Percentiles rank a stretch among this genome's conserved stretches.
Conservation (phyloP, 1,140 invertebrate species). For the Trachymyrmex septentrionalis region DNA sequence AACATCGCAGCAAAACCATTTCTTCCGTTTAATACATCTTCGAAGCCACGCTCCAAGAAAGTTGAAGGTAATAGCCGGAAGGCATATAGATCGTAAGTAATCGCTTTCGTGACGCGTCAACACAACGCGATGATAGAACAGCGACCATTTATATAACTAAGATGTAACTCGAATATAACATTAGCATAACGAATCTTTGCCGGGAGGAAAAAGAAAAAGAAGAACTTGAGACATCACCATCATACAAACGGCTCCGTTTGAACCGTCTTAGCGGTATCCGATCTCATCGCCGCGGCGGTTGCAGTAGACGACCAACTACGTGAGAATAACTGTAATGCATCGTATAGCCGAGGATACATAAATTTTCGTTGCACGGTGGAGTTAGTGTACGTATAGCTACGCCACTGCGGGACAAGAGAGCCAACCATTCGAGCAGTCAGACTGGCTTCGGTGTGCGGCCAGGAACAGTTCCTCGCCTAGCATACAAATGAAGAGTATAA, state of each 20-base stretch:
- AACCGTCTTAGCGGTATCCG: conserved; percentile 70
- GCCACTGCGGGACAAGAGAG: conserved; percentile 70
- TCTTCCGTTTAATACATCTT: background rate
- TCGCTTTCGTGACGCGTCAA: conserved; percentile 12
- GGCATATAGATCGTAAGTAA: background rate
- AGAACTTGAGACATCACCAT: conserved; percentile 49
- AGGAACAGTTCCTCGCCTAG: conserved; percentile 78
- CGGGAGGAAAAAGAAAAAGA: background rate
- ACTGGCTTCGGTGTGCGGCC: conserved; percentile 69
- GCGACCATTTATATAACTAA: conserved; percentile 20
- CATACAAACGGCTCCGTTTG: conserved; percentile 64
- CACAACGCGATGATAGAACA: conserved; percentile 5
- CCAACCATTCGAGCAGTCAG: conserved; percentile 64
- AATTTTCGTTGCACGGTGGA: conserved; percentile 70
- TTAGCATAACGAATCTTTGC: conserved; percentile 42
- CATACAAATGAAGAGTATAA: conserved; percentile 85
- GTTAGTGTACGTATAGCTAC: conserved; percentile 64
- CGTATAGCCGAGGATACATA: conserved; percentile 69
- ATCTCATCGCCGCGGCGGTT: conserved; percentile 50
- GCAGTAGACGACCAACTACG: conserved; percentile 50
- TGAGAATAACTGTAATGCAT: conserved; percentile 75
- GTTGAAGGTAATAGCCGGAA: background rate
- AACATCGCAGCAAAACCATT: too few relatives aligned
- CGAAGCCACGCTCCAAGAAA: background rate
- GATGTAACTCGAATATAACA: conserved; percentile 48